Evolutionary conservation across 2,113 vertebrate genomes (phyloP).

Genomic region (Craseonycteris thonglongyai): DNA sequence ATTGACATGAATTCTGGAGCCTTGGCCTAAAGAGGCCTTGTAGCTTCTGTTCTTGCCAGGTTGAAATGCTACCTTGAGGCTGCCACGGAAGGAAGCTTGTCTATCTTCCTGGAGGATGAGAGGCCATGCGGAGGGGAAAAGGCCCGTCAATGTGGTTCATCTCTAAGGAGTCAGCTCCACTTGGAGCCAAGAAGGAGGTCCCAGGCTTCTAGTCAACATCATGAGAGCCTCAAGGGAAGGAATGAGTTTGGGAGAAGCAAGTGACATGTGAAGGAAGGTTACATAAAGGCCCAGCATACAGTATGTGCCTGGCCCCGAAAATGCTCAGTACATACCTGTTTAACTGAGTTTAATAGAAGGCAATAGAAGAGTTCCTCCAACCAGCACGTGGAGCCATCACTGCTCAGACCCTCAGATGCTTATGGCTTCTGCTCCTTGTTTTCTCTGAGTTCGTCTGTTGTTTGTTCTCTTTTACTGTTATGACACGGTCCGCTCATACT

Average conservation of each 20-base stretch:
- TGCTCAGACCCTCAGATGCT: fast-evolving
- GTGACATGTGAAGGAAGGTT: background rate
- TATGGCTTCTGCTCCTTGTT: too few species aligned
- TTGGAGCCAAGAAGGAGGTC: too few species aligned
- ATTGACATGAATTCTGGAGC: background rate
- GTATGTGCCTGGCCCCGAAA: too few species aligned
- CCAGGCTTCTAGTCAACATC: background rate
- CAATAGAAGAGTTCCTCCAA: background rate
- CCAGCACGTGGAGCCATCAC: fast-evolving
- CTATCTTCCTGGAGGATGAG: background rate
- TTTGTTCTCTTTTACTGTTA: background rate
- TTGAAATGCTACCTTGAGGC: background rate
- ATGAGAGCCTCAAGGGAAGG: fast-evolving
- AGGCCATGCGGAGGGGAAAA: background rate
- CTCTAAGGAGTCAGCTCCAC: background rate
- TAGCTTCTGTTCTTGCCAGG: background rate
- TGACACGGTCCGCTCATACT: background rate
- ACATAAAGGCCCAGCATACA: fast-evolving
- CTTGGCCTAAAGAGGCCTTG: background rate
- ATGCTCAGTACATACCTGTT: background rate
- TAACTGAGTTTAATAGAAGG: background rate
- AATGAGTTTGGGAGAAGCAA: background rate
- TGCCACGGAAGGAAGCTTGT: background rate
- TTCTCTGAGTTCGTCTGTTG: background rate
- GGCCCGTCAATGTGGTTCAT: background rate